A percentile compares a stretch with the other conserved stretches of the same genome.
Conservation (phyloP, 2,797 vertebrate genomes). For the Oreortyx pictus region DNA sequence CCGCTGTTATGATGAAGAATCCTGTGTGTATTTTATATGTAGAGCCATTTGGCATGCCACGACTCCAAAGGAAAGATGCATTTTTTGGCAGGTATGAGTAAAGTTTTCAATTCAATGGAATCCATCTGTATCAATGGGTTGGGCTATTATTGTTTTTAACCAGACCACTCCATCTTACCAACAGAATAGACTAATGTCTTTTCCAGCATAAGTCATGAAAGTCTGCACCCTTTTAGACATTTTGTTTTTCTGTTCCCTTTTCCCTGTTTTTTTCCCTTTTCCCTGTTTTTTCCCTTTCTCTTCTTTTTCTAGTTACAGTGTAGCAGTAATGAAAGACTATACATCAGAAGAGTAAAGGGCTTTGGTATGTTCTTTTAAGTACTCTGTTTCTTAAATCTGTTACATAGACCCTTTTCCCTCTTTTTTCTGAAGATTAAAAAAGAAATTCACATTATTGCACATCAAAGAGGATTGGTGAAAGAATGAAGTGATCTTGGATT, state of each 20-base stretch:
- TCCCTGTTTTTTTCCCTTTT: no score
- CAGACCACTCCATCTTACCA: neutral
- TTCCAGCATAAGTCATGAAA: neutral
- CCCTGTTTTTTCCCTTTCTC: neutral
- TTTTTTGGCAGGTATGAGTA: neutral
- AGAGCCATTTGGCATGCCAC: neutral
- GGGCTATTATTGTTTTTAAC: neutral
- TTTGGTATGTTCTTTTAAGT: neutral
- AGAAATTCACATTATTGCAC: neutral
- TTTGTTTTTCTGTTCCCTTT: neutral
- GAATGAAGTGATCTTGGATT: neutral
- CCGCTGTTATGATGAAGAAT: neutral
- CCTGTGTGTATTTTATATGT: neutral
- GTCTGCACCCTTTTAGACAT: neutral
- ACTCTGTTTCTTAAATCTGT: neutral
- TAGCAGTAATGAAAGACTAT: neutral
- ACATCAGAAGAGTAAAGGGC: neutral
- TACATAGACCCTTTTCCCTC: neutral
- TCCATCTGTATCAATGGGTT: neutral
- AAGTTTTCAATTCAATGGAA: neutral
- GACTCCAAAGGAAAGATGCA: neutral
- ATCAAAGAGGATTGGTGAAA: neutral
- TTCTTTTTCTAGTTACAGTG: neutral
- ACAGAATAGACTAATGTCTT: neutral
- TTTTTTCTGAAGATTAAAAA: conserved; percentile 44